Percentiles rank a stretch among this genome's conserved stretches.
Evolutionary conservation across 2,888 invertebrate genomes (phyloP).

Genomic region (Heteromurus nitidus): DNA sequence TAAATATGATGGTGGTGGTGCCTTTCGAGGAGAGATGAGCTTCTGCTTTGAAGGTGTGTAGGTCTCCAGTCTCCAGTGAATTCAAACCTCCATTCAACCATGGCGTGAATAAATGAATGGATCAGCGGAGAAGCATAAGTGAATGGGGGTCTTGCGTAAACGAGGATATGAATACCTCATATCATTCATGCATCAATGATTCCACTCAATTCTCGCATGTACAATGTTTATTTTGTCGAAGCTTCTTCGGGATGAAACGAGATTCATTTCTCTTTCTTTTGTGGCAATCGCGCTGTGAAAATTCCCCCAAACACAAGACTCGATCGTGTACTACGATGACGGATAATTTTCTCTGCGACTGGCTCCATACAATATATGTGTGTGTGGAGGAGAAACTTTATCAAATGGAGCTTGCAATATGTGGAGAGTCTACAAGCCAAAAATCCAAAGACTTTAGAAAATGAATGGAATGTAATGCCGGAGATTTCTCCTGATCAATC

Average conservation of each 20-base stretch:
- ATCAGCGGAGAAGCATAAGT: slow-evolving; percentile 40
- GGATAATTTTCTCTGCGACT: slow-evolving; percentile 47
- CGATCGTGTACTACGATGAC: not conserved
- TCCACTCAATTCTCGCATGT: slow-evolving; percentile 30
- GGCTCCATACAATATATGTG: slow-evolving; percentile 21
- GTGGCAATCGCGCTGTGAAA: slow-evolving; percentile 1
- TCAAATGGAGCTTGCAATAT: slow-evolving; percentile 2
- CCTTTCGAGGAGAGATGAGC: not conserved
- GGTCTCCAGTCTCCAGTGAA: slow-evolving; percentile 24
- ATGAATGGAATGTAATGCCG: not conserved
- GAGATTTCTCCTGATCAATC: no score
- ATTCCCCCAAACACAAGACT: no score
- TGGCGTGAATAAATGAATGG: slow-evolving; percentile 56
- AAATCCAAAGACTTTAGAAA: not conserved
- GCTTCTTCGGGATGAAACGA: slow-evolving; percentile 38
- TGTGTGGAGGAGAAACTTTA: not conserved
- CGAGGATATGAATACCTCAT: slow-evolving; percentile 52
- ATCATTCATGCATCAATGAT: slow-evolving; percentile 57
- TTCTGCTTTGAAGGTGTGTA: not conserved
- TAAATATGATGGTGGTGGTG: not conserved
- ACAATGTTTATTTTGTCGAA: slow-evolving; percentile 50
- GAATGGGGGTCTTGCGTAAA: slow-evolving; percentile 54
- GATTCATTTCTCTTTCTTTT: slow-evolving; percentile 31
- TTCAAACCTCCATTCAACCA: slow-evolving; percentile 42
- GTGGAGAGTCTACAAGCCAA: not conserved